phyloP scores from a whole-genome alignment of 2,888 invertebrate genomes.

The Pyrgus malvae region DNA sequence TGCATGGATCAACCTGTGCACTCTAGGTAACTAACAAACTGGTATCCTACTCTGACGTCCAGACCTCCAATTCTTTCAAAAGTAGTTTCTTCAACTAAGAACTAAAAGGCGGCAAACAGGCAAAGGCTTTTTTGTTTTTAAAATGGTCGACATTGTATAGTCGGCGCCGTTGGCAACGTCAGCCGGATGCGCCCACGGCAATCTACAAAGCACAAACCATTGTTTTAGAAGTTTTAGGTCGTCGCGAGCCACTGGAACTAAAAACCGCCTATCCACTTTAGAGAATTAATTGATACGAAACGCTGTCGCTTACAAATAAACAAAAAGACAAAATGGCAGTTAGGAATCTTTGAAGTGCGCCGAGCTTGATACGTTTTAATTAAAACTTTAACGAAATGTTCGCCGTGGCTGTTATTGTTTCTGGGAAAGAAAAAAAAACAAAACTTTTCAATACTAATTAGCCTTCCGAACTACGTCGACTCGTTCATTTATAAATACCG shows the following conservation, averaged over 20 bases:
- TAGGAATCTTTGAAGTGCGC: slow-evolving; percentile 58
- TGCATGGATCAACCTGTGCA: no score
- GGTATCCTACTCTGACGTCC: no score
- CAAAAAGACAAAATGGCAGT: slow-evolving; percentile 61
- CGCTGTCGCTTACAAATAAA: slow-evolving; percentile 55
- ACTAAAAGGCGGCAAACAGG: slow-evolving; percentile 57
- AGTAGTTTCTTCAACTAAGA: slow-evolving; percentile 52
- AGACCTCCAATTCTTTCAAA: slow-evolving; percentile 32
- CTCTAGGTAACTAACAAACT: no score
- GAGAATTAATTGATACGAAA: slow-evolving; percentile 73
- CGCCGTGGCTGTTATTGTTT: slow-evolving; percentile 43
- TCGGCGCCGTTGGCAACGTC: slow-evolving; percentile 51
- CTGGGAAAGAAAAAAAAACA: slow-evolving; percentile 42
- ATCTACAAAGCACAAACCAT: slow-evolving; percentile 50
- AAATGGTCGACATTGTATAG: slow-evolving; percentile 60
- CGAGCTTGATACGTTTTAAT: slow-evolving; percentile 71
- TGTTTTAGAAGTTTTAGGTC: slow-evolving; percentile 62
- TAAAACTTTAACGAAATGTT: slow-evolving; percentile 67
- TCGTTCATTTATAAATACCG: not conserved
- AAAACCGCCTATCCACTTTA: slow-evolving; percentile 64
- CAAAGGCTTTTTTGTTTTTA: slow-evolving; percentile 59
- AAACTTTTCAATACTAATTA: slow-evolving; percentile 31
- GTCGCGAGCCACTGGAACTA: slow-evolving; percentile 46
- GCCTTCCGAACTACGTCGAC: slow-evolving; percentile 14
- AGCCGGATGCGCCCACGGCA: slow-evolving; percentile 50